Conservation (phyloP, 2,888 invertebrate species). For the Drosophila longiperda region DNA sequence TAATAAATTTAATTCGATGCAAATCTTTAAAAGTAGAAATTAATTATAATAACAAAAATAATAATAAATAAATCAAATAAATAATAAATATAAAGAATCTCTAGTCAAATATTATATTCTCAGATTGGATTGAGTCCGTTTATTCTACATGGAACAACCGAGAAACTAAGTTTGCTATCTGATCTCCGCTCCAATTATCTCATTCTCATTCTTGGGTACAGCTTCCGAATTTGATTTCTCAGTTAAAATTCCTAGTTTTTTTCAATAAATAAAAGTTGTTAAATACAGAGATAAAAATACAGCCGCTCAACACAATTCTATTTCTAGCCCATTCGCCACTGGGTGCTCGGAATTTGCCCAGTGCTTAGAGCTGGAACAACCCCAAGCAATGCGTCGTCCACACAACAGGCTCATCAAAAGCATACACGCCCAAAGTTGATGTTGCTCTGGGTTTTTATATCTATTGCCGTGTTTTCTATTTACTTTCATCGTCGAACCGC, state of each 20-base stretch:
- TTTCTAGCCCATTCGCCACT: constrained; percentile 22
- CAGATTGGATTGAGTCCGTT: background rate
- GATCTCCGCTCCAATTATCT: background rate
- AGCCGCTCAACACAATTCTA: background rate
- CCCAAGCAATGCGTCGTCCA: background rate
- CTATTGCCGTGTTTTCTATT: constrained; percentile 62
- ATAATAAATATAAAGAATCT: background rate
- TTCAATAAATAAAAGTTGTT: background rate
- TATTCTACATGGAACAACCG: background rate
- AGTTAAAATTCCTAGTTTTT: background rate
- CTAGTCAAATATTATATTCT: too few species aligned
- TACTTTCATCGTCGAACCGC: constrained; percentile 52
- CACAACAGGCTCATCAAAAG: constrained; percentile 22
- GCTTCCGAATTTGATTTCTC: background rate
- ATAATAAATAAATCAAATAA: too few species aligned
- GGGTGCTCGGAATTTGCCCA: constrained; percentile 12
- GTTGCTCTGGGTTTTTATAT: constrained; percentile 43
- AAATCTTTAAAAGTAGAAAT: background rate
- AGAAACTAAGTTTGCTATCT: background rate
- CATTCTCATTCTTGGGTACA: background rate
- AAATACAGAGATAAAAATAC: background rate
- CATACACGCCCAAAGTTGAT: constrained; percentile 50
- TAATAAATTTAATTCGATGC: background rate
- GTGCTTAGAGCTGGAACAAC: constrained; percentile 20
- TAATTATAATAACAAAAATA: background rate